Base-by-base conservation (phyloP, 2,797 vertebrate genomes). In the Ibycter americanus region DNA sequence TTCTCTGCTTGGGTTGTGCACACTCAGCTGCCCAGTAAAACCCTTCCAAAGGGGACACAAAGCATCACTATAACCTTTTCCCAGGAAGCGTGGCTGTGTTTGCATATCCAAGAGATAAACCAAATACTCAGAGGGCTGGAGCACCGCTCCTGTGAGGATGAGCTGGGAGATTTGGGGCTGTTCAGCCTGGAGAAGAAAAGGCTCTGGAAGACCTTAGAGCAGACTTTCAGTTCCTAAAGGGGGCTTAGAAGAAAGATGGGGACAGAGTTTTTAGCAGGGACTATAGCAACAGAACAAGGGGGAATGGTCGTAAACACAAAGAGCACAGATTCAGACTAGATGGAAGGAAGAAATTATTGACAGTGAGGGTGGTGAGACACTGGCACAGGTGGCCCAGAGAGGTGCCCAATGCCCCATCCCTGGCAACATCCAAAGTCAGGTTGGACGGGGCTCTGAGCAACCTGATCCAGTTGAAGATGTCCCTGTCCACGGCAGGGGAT, bases 11-110 rank as follows among this genome's bases (percentile, higher is more conserved):
- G 25, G 10, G 17, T 27, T 59, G 20, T 16, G 15, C 38, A 9
- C 0, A 0, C 29, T 59, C 26, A 32, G 8, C 47, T 1, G 0
- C 32, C 42, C 2, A 0, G 42, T 22, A 68, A 56, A 74, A 44
- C 27, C 34, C 49, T 68, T 29, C 55, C 47, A n/a, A 61, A 49
- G 11, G 6, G 26, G 15, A 42, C 15, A 47, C 61, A n/a, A 49
- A 86, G 27, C 55, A 11, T n/a, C 29, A 49, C 55, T 38, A 9
- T n/a, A 8, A 25, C 42, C 49, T 56, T 27, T n/a, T 27, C 8
- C 42, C 11, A 6, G 55, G 62, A 49, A 8, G 14, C 18, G 27
- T 15, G 36, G 18, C 55, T 31, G 27, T 42, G 34, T 67, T 36
- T 55, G 25, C 47, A 29, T 8, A 34, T 19, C 34, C 27, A 44